A percentile compares a stretch with the other conserved stretches of the same genome.
phyloP scores from a whole-genome alignment of 1,140 invertebrate genomes.

The Medauroidea extradentata region DNA sequence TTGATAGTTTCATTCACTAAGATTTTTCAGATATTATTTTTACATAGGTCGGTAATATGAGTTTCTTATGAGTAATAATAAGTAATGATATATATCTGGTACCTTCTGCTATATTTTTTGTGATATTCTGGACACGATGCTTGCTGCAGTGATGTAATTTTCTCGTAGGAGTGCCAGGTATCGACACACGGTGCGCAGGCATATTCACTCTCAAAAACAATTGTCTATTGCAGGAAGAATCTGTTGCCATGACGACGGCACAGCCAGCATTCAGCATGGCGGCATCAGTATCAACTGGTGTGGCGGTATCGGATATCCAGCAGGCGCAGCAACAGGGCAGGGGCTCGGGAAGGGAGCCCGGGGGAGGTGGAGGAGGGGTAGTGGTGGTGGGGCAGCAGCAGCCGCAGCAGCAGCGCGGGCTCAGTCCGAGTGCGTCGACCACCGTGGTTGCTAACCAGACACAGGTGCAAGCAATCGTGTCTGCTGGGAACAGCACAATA shows the following conservation, averaged over 20 bases:
- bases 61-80: no score
- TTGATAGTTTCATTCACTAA: no score
- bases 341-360: not conserved
- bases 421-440: not conserved
- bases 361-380: not conserved
- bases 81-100: no score
- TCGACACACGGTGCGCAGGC: no score
- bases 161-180: no score
- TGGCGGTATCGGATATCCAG: conserved; percentile 1
- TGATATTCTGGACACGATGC: no score
- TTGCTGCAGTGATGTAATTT: no score
- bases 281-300: not conserved
- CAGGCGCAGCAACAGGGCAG: not conserved
- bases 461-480: not conserved
- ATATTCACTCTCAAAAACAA: no score
- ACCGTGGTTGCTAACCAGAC: not conserved
- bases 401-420: conserved; percentile 5
- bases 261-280: conserved; percentile 15
- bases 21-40: no score
- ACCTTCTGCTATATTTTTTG: no score
- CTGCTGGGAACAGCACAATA: not conserved
- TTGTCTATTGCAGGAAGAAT: no score
- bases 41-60: no score
- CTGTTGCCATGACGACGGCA: conserved; percentile 19
- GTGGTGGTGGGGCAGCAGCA: not conserved